Evolutionary conservation across 2,797 vertebrate species (phyloP), one percentile per base, ranked within the genome.

Genomic region (Tenualosa thibaudeaui): DNA sequence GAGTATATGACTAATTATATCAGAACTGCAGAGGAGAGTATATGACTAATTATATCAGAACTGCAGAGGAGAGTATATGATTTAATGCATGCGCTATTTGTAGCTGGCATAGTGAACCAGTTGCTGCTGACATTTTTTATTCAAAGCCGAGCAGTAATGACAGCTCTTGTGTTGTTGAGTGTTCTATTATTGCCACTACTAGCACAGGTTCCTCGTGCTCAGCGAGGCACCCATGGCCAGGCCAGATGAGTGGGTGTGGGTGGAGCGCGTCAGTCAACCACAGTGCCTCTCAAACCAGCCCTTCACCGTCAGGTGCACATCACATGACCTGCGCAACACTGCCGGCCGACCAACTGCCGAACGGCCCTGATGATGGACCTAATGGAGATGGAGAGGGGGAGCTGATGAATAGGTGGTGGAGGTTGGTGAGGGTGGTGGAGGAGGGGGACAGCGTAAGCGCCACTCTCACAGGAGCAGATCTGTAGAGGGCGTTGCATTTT

Each of bases 401-500:
- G 22, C 60, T 24, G 24, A 26, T 65, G 60, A 65, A 24, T 5
- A 24, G 22, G 60, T 5, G 60, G 24, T n/a, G 56, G 31, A 31
- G 31, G 31, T 31, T 31, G 31, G 31, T 31, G 15, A 15, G 15
- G 56, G 17, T 7, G 15, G 13, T 58, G 65, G n/a, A 31, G 65
- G 31, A 0, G 65, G 65, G 26, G 65, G 65, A n/a, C 2, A 8
- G n/a, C 7, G 31, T 31, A 31, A 31, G 31, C 31, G 31, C 31
- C 31, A 1, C 50, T 71, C 83, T 82, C 86, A 49, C 78, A 83
- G 86, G 83, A 86, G 53, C 43, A 53, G 81, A 84, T 84, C 68
- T 40, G 68, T 83, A 84, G 81, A 26, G 83, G 71, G 83, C 58
- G 53, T 56, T 65, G 82, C 81, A 81, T 78, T 82, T 31, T 82